Conservation (phyloP, 2,113 vertebrate species). For the Oreochromis tanganicae region DNA sequence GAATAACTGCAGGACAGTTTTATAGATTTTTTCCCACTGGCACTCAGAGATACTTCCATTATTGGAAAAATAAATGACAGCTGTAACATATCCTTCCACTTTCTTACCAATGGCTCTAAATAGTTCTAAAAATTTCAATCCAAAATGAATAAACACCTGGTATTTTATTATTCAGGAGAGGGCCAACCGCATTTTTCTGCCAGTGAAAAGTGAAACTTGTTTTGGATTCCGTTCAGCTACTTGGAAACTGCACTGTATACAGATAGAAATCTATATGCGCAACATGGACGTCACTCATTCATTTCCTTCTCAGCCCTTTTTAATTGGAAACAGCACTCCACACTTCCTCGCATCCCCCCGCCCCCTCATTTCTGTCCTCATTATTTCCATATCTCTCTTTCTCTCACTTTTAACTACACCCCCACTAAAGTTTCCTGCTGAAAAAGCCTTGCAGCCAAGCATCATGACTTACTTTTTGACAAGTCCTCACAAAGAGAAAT, state of each 20-base stretch:
- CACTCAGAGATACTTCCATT: background rate
- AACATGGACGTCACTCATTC: background rate
- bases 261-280: background rate
- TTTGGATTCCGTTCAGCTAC: background rate
- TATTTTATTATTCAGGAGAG: background rate
- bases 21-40: background rate
- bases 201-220: background rate
- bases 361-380: background rate
- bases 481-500: background rate
- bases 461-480: background rate
- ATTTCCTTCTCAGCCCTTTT: background rate
- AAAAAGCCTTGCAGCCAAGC: background rate
- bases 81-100: background rate
- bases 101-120: background rate
- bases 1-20: background rate
- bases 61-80: background rate
- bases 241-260: background rate
- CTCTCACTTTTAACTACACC: background rate
- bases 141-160: background rate
- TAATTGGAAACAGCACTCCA: conserved; percentile 1
- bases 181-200: background rate
- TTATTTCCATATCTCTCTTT: background rate
- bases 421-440: background rate
- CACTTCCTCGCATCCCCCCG: background rate
- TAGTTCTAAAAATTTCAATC: background rate